These are phyloP conservation scores for Corythaeola cristata DNA, from an alignment of 2,113 vertebrate species.

Conservation along the genomic window DNA sequence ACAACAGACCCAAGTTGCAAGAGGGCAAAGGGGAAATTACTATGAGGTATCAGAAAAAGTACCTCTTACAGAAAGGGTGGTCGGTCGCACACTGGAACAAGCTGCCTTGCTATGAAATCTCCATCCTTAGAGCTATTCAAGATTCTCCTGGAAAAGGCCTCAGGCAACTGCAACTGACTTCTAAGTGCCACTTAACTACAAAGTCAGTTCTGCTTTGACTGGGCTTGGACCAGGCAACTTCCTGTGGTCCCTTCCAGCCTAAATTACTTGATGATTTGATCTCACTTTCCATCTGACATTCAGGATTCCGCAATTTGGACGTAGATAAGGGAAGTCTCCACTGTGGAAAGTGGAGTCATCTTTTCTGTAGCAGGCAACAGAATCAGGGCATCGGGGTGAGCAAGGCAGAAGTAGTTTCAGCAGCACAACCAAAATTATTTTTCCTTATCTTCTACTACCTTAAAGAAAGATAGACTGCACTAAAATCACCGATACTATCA, in stretches of 20 bases:
- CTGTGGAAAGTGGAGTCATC: neutral
- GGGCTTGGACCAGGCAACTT: neutral
- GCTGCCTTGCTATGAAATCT: neutral
- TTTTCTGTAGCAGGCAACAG: neutral
- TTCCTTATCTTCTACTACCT: neutral
- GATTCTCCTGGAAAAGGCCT: neutral
- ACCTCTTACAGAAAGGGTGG: neutral
- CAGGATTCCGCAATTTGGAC: neutral
- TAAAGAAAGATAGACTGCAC: neutral
- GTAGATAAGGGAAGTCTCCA: rapidly evolving
- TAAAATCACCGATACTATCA: neutral
- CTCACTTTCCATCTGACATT: neutral
- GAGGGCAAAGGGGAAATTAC: neutral
- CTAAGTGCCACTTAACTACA: neutral
- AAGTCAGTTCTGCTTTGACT: neutral
- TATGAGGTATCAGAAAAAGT: rapidly evolving
- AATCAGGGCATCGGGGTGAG: too few relatives aligned
- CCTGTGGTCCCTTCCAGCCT: neutral
- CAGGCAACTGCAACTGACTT: neutral
- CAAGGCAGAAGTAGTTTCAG: neutral
- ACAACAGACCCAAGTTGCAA: rapidly evolving
- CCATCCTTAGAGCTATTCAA: neutral
- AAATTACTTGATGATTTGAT: neutral
- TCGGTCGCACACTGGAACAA: neutral
- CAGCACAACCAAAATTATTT: neutral